A percentile compares a stretch with the other conserved stretches of the same genome.
phyloP scores from a whole-genome alignment of 2,797 vertebrate genomes.

The Philypnodon macrostomus region DNA sequence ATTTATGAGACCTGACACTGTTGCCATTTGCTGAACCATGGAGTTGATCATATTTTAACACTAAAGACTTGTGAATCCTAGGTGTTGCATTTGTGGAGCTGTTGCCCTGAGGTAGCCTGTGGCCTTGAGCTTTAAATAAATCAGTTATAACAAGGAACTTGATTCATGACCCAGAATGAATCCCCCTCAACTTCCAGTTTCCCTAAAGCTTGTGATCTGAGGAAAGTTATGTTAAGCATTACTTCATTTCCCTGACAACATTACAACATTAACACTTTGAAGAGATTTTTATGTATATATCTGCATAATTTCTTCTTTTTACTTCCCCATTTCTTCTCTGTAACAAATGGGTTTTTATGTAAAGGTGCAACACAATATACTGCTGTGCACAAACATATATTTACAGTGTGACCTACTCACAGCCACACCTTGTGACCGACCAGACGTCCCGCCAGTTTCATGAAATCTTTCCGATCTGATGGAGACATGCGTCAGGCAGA shows the following conservation, averaged over 20 bases:
- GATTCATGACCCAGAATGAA: conserved; percentile 76
- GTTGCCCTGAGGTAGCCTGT: conserved; percentile 60
- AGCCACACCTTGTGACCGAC: conserved; percentile 76
- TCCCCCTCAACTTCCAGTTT: conserved; percentile 76
- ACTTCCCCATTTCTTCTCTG: not conserved
- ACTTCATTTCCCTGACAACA: conserved; percentile 30
- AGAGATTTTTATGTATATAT: conserved; percentile 1
- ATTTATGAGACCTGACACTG: not conserved
- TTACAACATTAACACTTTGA: not conserved
- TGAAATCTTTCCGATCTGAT: conserved; percentile 79
- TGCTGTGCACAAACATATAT: conserved; percentile 4
- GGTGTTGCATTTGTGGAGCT: conserved; percentile 5
- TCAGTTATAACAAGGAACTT: conserved; percentile 70
- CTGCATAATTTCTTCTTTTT: conserved; percentile 4
- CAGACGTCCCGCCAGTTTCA: conserved; percentile 75
- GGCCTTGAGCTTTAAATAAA: conserved; percentile 58
- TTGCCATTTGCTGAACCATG: not conserved
- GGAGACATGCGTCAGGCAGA: conserved; percentile 76
- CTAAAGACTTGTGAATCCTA: not conserved
- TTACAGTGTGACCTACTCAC: conserved; percentile 52
- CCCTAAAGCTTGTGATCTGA: conserved; percentile 68
- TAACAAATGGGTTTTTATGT: conserved; percentile 11
- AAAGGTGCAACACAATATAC: conserved; percentile 10
- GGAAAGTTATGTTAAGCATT: conserved; percentile 58
- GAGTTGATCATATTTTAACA: not conserved